Evolutionary conservation across 2,888 invertebrate species (phyloP), one percentile per base, ranked within the genome.

Genomic region (Apodemia duryi): DNA sequence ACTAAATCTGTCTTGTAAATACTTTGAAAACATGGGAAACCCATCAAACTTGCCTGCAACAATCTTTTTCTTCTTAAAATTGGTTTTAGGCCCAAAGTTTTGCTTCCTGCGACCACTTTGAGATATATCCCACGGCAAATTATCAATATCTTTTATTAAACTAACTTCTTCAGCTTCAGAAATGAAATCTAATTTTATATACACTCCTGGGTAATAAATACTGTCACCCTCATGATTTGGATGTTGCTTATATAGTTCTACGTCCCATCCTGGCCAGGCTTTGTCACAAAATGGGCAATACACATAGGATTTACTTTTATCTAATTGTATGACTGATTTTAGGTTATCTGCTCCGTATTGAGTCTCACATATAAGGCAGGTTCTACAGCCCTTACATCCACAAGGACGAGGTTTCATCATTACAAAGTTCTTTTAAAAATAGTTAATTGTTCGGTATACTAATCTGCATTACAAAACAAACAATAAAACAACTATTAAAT

Each of bases 61-160:
- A 7, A 98, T 85, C 84, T 97, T 98, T 74, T 94, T 95, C 84
- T 97, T 98, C 81, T 98, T 99, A 83, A 99, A 99, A 86, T 99
- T 99, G 10, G 98, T 98, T 88, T 98, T 99, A 0, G 99, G 99
- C 0, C 99, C 99, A 86, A 95, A 99, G 85, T 99, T 99, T 94
- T 99, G 99, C 84, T 99, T 99, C 67, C 97, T 93, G 64, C 99
- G 93, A 0, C 99, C 99, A 82, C 98, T 99, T 84, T 99, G 99
- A 0, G 99, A 99, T 51, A 93, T 90, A 72, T 96, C 95, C 99
- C 99, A 99, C 0, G 96, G 95, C 70, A 96, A 91, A 68, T 91
- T 87, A 79, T 99, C 98, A 11, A 99, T 94, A 65, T 94, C 92
- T 63, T 91, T 81, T 68, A 96, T 92, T 11, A 98, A 83, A 4